These are phyloP conservation scores for Habropoda laboriosa DNA, from an alignment of 1,140 invertebrate genomes.

Conservation along the genomic window DNA sequence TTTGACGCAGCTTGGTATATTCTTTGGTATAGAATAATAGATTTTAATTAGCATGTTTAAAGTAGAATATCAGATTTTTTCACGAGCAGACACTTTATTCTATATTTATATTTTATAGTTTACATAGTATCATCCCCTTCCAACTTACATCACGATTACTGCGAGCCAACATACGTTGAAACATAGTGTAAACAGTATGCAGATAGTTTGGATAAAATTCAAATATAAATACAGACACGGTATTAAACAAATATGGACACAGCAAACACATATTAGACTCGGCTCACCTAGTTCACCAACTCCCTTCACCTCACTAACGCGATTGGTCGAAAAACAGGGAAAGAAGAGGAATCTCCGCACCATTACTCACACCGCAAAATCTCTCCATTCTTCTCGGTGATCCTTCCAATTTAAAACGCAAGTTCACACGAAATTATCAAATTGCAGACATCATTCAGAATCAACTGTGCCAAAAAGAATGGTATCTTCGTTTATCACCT, in stretches of 20 bases:
- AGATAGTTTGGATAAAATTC: neutral
- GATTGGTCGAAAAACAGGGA: too few species aligned
- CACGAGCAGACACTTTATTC: neutral
- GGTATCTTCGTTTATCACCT: too few species aligned
- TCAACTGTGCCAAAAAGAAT: too few species aligned
- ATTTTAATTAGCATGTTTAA: too few species aligned
- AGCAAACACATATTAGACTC: neutral
- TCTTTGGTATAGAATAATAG: too few species aligned
- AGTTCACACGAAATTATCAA: too few species aligned
- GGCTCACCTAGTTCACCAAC: neutral
- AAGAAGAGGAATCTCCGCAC: too few species aligned
- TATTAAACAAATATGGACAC: neutral
- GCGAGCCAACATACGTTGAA: neutral
- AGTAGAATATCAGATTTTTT: neutral
- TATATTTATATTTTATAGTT: neutral
- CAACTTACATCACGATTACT: neutral
- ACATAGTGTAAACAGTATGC: neutral
- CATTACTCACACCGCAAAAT: too few species aligned
- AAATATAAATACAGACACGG: neutral
- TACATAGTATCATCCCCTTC: neutral
- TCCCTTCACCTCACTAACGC: neutral
- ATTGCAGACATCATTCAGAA: too few species aligned
- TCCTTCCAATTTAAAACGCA: too few species aligned
- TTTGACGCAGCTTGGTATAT: too few species aligned
- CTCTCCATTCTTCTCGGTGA: too few species aligned